Percentiles rank a stretch among this genome's conserved stretches.
Conservation (phyloP, 2,113 vertebrate genomes). For the Manacus vitellinus region DNA sequence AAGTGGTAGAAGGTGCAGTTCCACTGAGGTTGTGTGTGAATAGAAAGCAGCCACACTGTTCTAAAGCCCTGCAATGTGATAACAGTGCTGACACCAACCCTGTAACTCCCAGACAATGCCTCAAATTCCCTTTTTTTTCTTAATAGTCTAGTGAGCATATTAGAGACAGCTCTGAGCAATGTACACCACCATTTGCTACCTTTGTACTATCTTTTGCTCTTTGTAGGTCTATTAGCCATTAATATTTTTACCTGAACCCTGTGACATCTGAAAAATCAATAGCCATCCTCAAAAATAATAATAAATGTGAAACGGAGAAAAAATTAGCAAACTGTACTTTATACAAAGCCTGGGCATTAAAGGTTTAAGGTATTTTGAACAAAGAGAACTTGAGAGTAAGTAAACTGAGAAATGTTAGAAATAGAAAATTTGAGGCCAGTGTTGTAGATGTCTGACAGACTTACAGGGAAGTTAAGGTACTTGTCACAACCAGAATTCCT, state of each 20-base stretch:
- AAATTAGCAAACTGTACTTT: neutral
- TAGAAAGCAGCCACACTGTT: neutral
- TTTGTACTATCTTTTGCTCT: neutral
- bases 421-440: neutral
- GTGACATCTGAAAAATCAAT: neutral
- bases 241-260: neutral
- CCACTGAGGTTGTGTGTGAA: neutral
- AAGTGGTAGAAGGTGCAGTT: neutral
- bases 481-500: neutral
- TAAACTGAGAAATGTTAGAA: neutral
- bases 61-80: neutral
- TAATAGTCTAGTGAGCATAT: neutral
- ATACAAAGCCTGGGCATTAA: neutral
- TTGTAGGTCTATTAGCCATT: neutral
- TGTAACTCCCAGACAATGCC: neutral
- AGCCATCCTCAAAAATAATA: neutral
- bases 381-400: neutral
- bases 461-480: neutral
- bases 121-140: neutral
- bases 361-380: neutral
- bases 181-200: neutral
- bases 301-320: neutral
- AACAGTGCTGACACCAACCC: neutral
- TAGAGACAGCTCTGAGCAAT: neutral
- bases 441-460: neutral